Base-by-base conservation (phyloP, 2,888 invertebrate species). In the Conus canariensis region DNA sequence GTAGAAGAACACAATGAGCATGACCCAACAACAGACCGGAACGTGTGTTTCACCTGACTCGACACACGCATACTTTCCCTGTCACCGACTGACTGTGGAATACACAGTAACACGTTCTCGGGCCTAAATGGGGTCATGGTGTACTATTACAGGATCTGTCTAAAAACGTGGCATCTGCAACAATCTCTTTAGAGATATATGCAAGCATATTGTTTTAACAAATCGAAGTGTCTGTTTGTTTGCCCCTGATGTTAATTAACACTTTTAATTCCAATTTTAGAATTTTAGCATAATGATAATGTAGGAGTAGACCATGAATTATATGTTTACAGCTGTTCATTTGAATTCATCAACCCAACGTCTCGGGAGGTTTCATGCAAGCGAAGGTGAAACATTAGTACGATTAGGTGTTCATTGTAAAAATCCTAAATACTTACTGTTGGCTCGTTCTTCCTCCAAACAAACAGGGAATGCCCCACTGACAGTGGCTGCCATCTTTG, bases 401-500 rank as follows among this genome's bases (percentile, higher is more conserved):
- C 67, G 56, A 14, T 45, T 45, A 8, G 4, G 6, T 74, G 12
- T 60, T 58, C 10, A 14, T 80, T 7, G 9, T 9, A 70, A 83
- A 22, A 88, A 0, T 22, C 87, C 59, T n/a, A 67, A 58, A 88
- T 91, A 91, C 92, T 94, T 94, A 94, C 93, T 90, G 80, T 90
- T 91, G 89, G 91, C 90, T 90, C 88, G 91, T 83, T 92, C 91
- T 91, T 92, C 91, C 83, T 92, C 92, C 91, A 93, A 93, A 93
- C 92, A 93, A 94, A 94, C 94, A 93, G 94, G 94, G 94, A 93
- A 93, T 93, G 94, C 92, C 94, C 94, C 94, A 93, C 93, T 92
- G 91, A 90, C 85, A 89, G 93, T 92, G 94, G 94, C 94, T 93
- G 94, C 95, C 95, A 95, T 95, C 93, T 95, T 95, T 94, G 94